Evolutionary conservation across 2,888 invertebrate genomes (phyloP).

Genomic region (Anticlea derivata): DNA sequence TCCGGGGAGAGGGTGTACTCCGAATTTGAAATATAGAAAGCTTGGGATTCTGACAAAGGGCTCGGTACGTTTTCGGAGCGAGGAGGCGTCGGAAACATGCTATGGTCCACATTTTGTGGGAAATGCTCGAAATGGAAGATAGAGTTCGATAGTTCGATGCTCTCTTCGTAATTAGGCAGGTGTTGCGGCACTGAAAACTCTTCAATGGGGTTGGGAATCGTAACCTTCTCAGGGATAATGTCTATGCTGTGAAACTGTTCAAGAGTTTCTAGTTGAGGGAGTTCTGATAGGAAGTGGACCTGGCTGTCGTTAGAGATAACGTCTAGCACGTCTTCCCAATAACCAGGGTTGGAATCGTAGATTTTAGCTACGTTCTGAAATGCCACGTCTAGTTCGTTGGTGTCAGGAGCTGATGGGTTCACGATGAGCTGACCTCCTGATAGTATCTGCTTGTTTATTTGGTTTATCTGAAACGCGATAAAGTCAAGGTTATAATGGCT

Average conservation of each 20-base stretch:
- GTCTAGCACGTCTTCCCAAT: constrained; percentile 54
- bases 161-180: constrained; percentile 40
- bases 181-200: constrained; percentile 42
- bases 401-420: constrained; percentile 47
- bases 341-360: constrained; percentile 48
- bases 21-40: constrained; percentile 50
- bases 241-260: constrained; percentile 28
- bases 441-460: constrained; percentile 61
- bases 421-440: constrained; percentile 67
- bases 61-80: constrained; percentile 61
- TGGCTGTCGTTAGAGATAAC: constrained; percentile 47
- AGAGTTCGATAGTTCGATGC: constrained; percentile 33
- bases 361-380: constrained; percentile 50
- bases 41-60: constrained; percentile 57
- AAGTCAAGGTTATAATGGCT: neutral
- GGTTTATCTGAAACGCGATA: constrained; percentile 55
- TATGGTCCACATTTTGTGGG: neutral
- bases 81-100: constrained; percentile 61
- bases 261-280: constrained; percentile 1
- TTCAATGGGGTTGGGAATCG: constrained; percentile 41
- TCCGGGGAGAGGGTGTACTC: constrained; percentile 59
- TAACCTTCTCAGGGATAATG: constrained; percentile 7
- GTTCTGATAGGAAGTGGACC: constrained; percentile 13
- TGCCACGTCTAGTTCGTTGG: constrained; percentile 52
- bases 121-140: constrained; percentile 28